Base-by-base conservation (phyloP, 2,113 vertebrate genomes). In the Tragelaphus imberbis region DNA sequence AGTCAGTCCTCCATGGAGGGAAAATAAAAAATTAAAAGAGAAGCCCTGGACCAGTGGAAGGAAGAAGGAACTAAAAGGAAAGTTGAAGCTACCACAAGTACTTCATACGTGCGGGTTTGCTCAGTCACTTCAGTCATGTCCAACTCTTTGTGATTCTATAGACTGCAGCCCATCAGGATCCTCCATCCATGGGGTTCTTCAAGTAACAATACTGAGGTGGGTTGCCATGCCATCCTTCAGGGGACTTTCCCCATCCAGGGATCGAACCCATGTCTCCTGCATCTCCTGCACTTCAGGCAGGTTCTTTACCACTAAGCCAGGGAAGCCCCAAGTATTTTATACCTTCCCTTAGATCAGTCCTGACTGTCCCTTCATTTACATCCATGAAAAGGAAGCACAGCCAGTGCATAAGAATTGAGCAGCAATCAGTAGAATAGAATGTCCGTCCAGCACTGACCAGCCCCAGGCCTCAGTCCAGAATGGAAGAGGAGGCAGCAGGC, bases 361-460 rank as follows among this genome's bases (percentile, higher is more conserved):
- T 58, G 16, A 40, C 5, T 5, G 4, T 7, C n/a, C 17, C 81
- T 79, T 65, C 86, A 27, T 47, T 88, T 28, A n/a, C 2, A 40
- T 10, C 30, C 85, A 6, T 0, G 3, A 65, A 44, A 75, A 59
- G 53, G 58, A 44, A 82, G 12, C 27, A 11, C 4, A 40, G 8
- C 10, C 21, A 30, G n/a, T 3, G 3, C 51, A 10, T 27, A 49
- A 85, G 53, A 79, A 53, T 1, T 40, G 2, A 0, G 1, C 16
- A 0, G 0, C 1, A 21, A 4, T 53, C 47, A 55, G 19, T 17
- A 58, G 13, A 88, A 51, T 7, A 75, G 68, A 36, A 17, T 14
- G 27, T 9, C 63, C 4, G 11, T 49, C 19, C 25, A 28, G 53
- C 28, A 47, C 88, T 85, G 13, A 91, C 47, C 68, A 44, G 27